phyloP scores from a whole-genome alignment of 1,140 invertebrate species.

The Pararge aegeria region DNA sequence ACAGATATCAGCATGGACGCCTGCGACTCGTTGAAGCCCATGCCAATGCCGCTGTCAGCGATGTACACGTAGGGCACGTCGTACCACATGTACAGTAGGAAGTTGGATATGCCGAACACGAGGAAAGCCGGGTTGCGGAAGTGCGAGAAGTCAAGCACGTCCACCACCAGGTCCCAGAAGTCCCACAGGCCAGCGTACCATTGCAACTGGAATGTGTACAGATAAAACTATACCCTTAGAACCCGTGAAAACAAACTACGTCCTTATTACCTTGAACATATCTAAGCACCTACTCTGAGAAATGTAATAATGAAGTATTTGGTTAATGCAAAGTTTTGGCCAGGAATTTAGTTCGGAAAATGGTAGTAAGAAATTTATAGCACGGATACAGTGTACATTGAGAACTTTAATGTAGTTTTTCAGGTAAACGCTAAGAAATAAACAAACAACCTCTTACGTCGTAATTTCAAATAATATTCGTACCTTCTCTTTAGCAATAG shows the following conservation, averaged over 20 bases:
- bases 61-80: constrained; percentile 94
- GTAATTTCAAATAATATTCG: background rate
- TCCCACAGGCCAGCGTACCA: constrained; percentile 88
- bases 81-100: constrained; percentile 93
- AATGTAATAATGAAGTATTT: no score
- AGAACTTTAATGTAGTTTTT: no score
- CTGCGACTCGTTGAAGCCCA: constrained; percentile 86
- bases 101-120: constrained; percentile 92
- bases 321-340: no score
- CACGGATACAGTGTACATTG: no score
- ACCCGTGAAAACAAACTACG: no score
- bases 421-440: background rate
- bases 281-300: no score
- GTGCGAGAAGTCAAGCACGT: constrained; percentile 90
- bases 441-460: no score
- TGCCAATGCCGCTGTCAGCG: constrained; percentile 82
- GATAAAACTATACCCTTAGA: background rate
- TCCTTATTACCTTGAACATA: no score
- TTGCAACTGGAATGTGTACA: constrained; percentile 70
- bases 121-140: constrained; percentile 87
- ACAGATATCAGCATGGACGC: constrained; percentile 91
- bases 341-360: no score
- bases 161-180: constrained; percentile 86
- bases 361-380: no score
- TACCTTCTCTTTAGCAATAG: constrained; percentile 88